Evolutionary conservation across 2,888 invertebrate genomes (phyloP), one percentile per base, ranked within the genome.

Genomic region (Xestia rhomboidea): DNA sequence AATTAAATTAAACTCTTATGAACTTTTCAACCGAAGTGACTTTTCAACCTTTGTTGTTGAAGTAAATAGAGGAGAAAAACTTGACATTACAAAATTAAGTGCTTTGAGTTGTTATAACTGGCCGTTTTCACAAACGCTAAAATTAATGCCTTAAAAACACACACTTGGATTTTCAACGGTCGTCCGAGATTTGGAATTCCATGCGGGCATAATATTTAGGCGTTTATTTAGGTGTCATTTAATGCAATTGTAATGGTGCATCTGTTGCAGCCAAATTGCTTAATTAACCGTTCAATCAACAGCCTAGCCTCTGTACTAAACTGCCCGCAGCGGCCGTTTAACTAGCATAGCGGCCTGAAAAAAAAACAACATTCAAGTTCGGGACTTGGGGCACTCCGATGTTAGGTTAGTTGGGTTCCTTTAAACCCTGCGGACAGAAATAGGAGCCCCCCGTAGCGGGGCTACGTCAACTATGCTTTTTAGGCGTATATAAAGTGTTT

Each of bases 1-100:
- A 82, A 84, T 76, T 85, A 79, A 82, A 84, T 76, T 73, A 72
- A 79, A 69, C 27, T 81, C 67, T 84, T 75, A 82, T 71, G 79
- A 79, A 70, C 63, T 80, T 73, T 67, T 69, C 27, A 51, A 60
- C 51, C 51, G 18, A 67, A 63, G 18, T 76, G 76, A 54, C 76
- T 83, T 76, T 18, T 64, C 51, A 24, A 41, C 49, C 30, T 72
- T 71, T 51, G 49, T 57, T 38, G 8, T 49, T 60, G 13, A 49
- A 30, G 34, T 77, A 46, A 62, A 73, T 34, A 54, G 49, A 71
- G 5, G 49, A 38, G 67, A 51, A 67, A 68, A 66, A 63, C 21
- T 62, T 54, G 34, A 30, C 46, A 27, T 68, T 13, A 18, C 30
- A 0, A 18, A 11, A 81, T 67, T 64, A 66, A 70, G 34, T 51